Percentiles rank a stretch among this genome's conserved stretches.
These are phyloP conservation scores for Apostichopus japonicus DNA, from an alignment of 35 echinoderm and acorn worm species.

Conservation along the genomic window DNA sequence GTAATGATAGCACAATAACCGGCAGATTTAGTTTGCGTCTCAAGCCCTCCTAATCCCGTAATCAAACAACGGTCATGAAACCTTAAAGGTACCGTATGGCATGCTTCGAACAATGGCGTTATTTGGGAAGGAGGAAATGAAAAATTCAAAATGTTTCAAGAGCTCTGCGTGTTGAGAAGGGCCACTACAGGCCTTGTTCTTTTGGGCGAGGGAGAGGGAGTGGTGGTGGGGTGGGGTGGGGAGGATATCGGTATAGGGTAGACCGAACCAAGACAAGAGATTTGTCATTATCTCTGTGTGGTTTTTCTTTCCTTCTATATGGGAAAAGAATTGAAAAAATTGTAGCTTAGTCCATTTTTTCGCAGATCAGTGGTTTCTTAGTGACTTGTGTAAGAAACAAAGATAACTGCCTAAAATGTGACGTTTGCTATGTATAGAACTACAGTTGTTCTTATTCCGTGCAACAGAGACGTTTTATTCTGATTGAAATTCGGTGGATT, in stretches of 20 bases:
- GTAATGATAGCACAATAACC: conserved; percentile 15
- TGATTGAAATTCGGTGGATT: not conserved
- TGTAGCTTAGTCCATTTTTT: too few species aligned
- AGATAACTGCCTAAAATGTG: not conserved
- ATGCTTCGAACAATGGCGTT: not conserved
- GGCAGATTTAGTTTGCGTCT: not conserved
- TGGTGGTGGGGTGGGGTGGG: not conserved
- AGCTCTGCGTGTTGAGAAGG: not conserved
- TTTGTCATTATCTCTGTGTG: too few species aligned
- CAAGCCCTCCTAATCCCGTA: conserved; percentile 8
- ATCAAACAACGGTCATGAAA: conserved; percentile 6
- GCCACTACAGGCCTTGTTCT: not conserved
- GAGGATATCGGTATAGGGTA: not conserved
- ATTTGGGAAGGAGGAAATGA: not conserved
- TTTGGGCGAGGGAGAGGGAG: not conserved
- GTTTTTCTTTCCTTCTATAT: too few species aligned
- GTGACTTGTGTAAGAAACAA: not conserved
- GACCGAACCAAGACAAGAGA: not conserved
- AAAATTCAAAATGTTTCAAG: too few species aligned
- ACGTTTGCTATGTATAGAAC: too few species aligned
- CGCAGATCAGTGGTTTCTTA: too few species aligned
- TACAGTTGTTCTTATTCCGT: not conserved
- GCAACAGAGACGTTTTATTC: not conserved
- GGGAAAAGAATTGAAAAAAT: too few species aligned
- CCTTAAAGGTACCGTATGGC: conserved; percentile 1